Evolutionary conservation across 2,797 vertebrate genomes (phyloP).

Genomic region (Hydrophis major): DNA sequence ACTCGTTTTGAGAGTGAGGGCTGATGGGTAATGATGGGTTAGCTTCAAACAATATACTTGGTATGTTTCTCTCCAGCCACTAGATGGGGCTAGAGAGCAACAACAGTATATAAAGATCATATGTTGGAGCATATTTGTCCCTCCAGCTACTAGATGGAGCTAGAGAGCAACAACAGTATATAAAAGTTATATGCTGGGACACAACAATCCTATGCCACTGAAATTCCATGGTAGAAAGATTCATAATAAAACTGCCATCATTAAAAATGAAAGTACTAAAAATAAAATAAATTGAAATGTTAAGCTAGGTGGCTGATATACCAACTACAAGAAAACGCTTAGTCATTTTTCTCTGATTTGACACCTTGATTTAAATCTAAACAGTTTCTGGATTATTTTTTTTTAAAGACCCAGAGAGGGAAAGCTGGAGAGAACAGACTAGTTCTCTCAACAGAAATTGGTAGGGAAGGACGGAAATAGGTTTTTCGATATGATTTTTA

Average conservation of each 20-base stretch:
- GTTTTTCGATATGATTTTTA: no score
- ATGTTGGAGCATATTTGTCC: no score
- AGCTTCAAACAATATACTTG: no score
- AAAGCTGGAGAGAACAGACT: neutral
- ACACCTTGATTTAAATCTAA: neutral
- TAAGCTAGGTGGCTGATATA: constrained; percentile 1
- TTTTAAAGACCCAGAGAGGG: neutral
- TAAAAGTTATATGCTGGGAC: no score
- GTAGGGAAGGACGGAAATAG: neutral
- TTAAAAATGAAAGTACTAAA: constrained; percentile 14
- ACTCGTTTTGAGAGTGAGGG: no score
- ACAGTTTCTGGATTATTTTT: neutral
- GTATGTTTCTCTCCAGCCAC: no score
- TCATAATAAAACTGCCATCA: constrained; percentile 11
- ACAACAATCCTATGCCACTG: neutral
- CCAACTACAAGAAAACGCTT: constrained; percentile 10
- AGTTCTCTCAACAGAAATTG: neutral
- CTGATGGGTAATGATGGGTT: no score
- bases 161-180: no score
- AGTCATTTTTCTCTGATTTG: constrained; percentile 1
- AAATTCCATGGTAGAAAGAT: neutral
- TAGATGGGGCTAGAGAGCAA: no score
- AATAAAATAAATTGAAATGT: constrained; percentile 21
- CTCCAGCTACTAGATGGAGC: no score
- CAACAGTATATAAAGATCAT: no score